Conservation (phyloP, 2,797 vertebrate genomes). For the Protonibea diacanthus region DNA sequence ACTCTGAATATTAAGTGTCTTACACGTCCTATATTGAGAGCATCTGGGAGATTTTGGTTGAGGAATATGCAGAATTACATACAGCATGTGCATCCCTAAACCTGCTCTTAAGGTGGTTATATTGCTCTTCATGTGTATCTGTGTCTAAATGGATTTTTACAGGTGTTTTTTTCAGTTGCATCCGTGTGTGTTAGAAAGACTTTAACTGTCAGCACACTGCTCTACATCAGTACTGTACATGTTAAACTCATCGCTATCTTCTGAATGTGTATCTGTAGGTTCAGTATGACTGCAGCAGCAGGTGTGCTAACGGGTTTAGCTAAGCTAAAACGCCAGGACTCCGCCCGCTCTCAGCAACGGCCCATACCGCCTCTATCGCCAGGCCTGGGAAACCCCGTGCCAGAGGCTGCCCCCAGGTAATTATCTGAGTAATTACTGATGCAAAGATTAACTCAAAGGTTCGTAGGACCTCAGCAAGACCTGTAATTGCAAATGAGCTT, state of each 20-base stretch:
- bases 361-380: slow-evolving; percentile 72
- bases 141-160: not conserved
- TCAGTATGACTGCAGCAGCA: slow-evolving; percentile 95
- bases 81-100: not conserved
- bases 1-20: slow-evolving; percentile 36
- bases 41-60: not conserved
- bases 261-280: slow-evolving; percentile 67
- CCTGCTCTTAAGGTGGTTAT: not conserved
- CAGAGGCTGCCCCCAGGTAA: slow-evolving; percentile 71
- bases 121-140: not conserved
- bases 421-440: not conserved
- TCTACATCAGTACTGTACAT: not conserved
- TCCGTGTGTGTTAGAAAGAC: not conserved
- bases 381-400: slow-evolving; percentile 79
- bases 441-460: not conserved
- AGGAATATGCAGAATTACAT: not conserved
- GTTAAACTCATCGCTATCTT: not conserved
- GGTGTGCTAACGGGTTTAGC: slow-evolving; percentile 98
- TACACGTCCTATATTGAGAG: slow-evolving; percentile 5
- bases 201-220: not conserved
- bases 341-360: slow-evolving; percentile 93
- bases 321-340: slow-evolving; percentile 97
- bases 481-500: not conserved
- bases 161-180: not conserved
- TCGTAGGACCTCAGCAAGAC: too few species aligned